phyloP scores from a whole-genome alignment of 2,797 vertebrate species.

The Labeo calbasu region DNA sequence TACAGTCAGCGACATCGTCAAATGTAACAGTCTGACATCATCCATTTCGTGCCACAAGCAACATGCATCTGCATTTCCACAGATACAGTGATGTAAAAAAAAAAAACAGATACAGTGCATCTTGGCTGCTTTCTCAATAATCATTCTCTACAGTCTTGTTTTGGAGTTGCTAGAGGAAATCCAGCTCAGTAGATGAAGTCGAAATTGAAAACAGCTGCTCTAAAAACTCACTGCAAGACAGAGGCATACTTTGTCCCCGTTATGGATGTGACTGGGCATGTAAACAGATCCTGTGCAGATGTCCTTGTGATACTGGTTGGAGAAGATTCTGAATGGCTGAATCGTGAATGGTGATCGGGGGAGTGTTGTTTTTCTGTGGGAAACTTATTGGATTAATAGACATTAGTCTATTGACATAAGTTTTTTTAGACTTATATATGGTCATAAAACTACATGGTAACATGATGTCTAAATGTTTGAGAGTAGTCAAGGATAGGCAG shows the following conservation, averaged over 20 bases:
- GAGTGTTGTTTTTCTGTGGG: background rate
- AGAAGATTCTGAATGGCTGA: slow-evolving; percentile 7
- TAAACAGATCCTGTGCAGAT: slow-evolving; percentile 49
- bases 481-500: background rate
- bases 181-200: slow-evolving; percentile 15
- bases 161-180: slow-evolving; percentile 19
- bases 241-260: slow-evolving; percentile 51
- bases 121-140: background rate
- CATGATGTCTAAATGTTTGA: background rate
- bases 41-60: slow-evolving; percentile 2
- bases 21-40: slow-evolving; percentile 2
- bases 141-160: slow-evolving; percentile 26
- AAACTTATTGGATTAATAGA: background rate
- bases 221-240: slow-evolving; percentile 46
- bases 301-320: slow-evolving; percentile 25
- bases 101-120: slow-evolving; percentile 16
- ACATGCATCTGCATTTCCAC: background rate
- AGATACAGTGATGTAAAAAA: background rate
- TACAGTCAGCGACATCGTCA: background rate
- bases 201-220: slow-evolving; percentile 73
- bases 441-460: background rate
- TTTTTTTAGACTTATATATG: background rate
- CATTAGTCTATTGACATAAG: background rate
- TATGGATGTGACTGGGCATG: slow-evolving; percentile 54
- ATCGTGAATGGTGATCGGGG: background rate